Conservation (phyloP, 2,888 invertebrate genomes). For the Athalia circularis region DNA sequence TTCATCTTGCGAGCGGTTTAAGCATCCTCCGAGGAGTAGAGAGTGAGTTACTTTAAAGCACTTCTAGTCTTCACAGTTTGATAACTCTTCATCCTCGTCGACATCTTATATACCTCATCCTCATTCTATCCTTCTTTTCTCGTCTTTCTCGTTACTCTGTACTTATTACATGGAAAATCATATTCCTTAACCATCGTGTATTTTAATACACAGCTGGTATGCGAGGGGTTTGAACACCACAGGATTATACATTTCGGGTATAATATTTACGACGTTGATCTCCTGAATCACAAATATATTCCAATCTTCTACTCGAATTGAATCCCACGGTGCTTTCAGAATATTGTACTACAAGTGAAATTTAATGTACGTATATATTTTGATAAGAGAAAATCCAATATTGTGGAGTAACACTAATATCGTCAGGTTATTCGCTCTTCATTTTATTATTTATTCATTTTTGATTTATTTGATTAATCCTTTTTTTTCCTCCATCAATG, state of each 20-base stretch:
- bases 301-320: no score
- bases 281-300: no score
- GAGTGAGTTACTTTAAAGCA: conserved; percentile 34
- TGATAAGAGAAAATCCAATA: neutral
- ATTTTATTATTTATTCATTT: neutral
- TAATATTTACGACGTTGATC: no score
- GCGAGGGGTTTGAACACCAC: no score
- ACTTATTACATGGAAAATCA: neutral
- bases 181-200: neutral
- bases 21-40: conserved; percentile 29
- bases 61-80: conserved; percentile 15
- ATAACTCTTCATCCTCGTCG: conserved; percentile 3
- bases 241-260: no score
- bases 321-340: no score
- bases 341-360: neutral
- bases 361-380: neutral
- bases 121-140: neutral
- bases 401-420: neutral
- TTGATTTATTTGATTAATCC: neutral
- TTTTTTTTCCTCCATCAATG: neutral
- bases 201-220: no score
- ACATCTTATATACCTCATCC: conserved; percentile 1
- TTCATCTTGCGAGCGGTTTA: conserved; percentile 8
- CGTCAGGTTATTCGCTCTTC: neutral
- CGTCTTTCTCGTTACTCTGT: neutral